A percentile compares a stretch with the other conserved stretches of the same genome.
Evolutionary conservation across 2,797 vertebrate genomes (phyloP).

Genomic region (Xenops minutus): DNA sequence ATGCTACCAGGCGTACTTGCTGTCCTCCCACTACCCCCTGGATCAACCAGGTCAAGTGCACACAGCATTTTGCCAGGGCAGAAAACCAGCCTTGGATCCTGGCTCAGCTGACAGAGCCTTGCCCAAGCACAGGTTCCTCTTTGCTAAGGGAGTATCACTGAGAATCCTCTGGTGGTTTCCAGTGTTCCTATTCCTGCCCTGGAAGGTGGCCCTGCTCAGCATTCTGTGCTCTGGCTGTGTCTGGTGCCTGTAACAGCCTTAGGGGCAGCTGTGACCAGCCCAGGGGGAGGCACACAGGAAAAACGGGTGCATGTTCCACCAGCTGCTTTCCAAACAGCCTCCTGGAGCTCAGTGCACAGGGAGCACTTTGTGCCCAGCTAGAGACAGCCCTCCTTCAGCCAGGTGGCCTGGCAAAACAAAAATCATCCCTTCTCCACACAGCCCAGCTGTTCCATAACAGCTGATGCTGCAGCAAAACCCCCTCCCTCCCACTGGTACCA

Average conservation of each 20-base stretch:
- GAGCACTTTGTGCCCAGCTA: background rate
- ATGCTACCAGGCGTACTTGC: rapidly evolving
- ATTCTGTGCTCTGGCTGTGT: background rate
- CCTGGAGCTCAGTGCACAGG: background rate
- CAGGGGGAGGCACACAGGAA: background rate
- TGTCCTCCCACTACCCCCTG: background rate
- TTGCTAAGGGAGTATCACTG: background rate
- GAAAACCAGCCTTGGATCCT: background rate
- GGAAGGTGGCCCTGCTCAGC: background rate
- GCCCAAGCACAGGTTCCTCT: background rate
- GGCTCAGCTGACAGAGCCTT: background rate
- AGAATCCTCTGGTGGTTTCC: background rate
- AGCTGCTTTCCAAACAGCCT: background rate
- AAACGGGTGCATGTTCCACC: background rate
- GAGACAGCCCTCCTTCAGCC: background rate
- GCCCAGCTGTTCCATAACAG: background rate
- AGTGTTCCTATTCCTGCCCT: background rate
- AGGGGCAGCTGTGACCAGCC: background rate
- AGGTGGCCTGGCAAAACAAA: background rate
- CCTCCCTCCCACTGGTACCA: background rate
- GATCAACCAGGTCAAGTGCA: background rate
- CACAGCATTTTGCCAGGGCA: background rate
- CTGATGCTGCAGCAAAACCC: background rate
- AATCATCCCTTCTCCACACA: rapidly evolving
- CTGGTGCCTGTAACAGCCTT: background rate